Base-by-base conservation (phyloP, 2,113 vertebrate genomes). In the Notarius lentiginosus region DNA sequence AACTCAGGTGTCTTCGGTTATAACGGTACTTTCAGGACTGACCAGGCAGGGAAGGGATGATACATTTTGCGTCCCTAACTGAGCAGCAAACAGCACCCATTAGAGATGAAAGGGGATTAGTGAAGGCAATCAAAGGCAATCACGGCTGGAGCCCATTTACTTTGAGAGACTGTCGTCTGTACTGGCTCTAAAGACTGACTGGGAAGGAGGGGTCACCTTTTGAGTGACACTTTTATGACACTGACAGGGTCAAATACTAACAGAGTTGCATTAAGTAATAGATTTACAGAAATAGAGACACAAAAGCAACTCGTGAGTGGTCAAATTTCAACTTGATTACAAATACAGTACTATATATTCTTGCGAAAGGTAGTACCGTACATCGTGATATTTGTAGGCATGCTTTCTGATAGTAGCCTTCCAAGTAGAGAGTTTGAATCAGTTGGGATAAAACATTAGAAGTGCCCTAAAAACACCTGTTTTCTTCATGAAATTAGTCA, bases 81-180 rank as follows among this genome's bases (percentile, higher is more conserved):
- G 92, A 91, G 92, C 88, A 94, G 94, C 94, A 95, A 95, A 95
- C 93, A 94, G 94, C 85, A 41, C 91, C 91, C 93, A 94, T 95
- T 95, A 95, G 92, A 95, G 92, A 95, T 95, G 93, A 95, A 95
- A 95, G 94, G 8, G 79, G 86, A 84, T 87, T 91, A 94, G 90
- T 92, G 91, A 90, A 93, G 91, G 88, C 91, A 92, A 94, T 95
- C 94, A 94, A 93, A 95, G 92, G 90, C 70, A 63, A 51, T 90
- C 90, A 73, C 93, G 55, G 90, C 90, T 82, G 92, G 94, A 89
- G 92, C 22, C 91, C 82, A 80, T 90, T 87, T 83, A 87, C 82
- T 90, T 76, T 85, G 90, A 91, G 93, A 94, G 92, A 93, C 92
- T 87, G 89, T 84, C 88, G 92, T 85, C 90, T 91, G 88, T 85